These are phyloP conservation scores for Parauchenoglanis punctatus DNA, from an alignment of 2,797 vertebrate genomes.

Conservation along the genomic window DNA sequence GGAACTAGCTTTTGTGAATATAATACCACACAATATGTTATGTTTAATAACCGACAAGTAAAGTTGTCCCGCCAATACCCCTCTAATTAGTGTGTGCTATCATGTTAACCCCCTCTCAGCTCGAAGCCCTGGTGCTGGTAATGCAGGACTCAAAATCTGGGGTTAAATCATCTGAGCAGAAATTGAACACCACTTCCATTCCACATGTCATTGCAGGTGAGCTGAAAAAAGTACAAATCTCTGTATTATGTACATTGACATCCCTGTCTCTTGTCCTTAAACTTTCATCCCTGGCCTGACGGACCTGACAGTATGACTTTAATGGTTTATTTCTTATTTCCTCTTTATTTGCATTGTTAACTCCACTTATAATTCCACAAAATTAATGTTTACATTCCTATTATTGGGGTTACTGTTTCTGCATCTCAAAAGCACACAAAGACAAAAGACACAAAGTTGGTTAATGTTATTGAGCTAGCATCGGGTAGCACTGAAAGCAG, in stretches of 20 bases:
- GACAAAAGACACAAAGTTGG: not conserved
- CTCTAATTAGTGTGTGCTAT: not conserved
- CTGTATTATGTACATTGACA: not conserved
- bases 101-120: slow-evolving; percentile 63
- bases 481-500: not conserved
- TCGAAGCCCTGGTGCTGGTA: slow-evolving; percentile 83
- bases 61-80: too few relatives aligned
- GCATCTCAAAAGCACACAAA: not conserved
- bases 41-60: too few relatives aligned
- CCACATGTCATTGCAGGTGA: slow-evolving; percentile 88
- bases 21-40: too few relatives aligned
- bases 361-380: not conserved
- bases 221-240: slow-evolving; percentile 35
- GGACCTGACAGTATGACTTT: not conserved
- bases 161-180: slow-evolving; percentile 84
- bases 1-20: too few relatives aligned
- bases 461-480: not conserved
- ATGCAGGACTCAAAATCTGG: slow-evolving; percentile 88
- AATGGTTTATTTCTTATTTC: not conserved
- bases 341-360: not conserved
- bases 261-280: not conserved
- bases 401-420: not conserved
- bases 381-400: not conserved
- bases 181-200: slow-evolving; percentile 80
- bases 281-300: not conserved